These are phyloP conservation scores for Chrysochloris asiatica DNA, from an alignment of 2,113 vertebrate species.

Conservation along the genomic window DNA sequence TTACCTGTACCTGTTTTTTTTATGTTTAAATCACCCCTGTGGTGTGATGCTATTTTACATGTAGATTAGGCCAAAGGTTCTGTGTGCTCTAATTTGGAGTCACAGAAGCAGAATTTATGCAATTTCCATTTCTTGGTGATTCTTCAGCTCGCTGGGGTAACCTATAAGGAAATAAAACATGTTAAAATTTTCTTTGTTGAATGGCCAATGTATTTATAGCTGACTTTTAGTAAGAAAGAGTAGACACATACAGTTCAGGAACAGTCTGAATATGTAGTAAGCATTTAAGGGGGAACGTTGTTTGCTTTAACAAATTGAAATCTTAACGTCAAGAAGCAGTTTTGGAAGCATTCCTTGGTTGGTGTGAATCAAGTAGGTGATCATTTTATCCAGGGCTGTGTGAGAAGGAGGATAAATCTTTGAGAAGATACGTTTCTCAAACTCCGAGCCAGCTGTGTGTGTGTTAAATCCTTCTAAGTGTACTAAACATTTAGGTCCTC, in stretches of 20 bases:
- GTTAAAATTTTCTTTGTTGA: neutral
- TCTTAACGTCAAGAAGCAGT: conserved; percentile 14
- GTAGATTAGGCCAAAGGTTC: neutral
- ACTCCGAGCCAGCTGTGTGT: neutral
- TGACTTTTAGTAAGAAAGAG: conserved; percentile 31
- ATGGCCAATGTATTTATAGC: neutral
- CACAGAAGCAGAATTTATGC: conserved; percentile 10
- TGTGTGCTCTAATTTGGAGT: neutral
- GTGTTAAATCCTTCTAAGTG: neutral
- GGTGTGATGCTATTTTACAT: neutral
- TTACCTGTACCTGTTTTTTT: too few species aligned
- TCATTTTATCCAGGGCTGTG: neutral
- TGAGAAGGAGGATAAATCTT: neutral
- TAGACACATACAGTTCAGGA: neutral
- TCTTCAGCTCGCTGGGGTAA: neutral
- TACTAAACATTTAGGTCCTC: neutral
- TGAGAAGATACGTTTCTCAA: neutral
- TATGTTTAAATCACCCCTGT: conserved; percentile 25
- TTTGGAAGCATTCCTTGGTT: neutral
- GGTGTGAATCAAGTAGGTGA: neutral
- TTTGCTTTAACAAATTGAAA: conserved; percentile 43
- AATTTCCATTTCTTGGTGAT: neutral
- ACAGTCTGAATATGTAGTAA: neutral
- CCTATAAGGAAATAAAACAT: conserved; percentile 23
- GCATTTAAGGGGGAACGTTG: neutral